Evolutionary conservation across 1,140 invertebrate species (phyloP), one percentile per base, ranked within the genome.

Genomic region (Drosophila bipectinata): DNA sequence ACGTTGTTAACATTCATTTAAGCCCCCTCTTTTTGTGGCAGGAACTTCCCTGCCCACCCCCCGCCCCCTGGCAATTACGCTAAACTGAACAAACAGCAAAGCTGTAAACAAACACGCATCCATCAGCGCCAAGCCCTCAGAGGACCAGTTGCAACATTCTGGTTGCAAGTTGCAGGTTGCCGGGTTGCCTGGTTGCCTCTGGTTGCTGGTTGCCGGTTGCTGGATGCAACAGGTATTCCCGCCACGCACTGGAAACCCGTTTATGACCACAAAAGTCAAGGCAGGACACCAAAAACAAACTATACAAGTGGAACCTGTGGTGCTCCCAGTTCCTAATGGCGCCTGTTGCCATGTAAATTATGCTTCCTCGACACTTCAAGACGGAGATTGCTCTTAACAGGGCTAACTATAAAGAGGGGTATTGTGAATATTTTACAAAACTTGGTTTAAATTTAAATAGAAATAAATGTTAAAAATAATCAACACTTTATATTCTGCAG

Each of bases 291-390:
- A 37, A 37, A 10, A 12, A n/a, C 14, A 10, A 10, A 15, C 5
- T 39, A 8, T 28, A 28, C 63, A 59, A 37, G 64, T 58, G 63
- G 34, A 30, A 52, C 48, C 52, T 28, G 26, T 12, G 32, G 26
- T 9, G 32, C 14, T 32, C 39, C 34, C 54, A 41, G 57, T 53
- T 64, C 69, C 63, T 69, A 69, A 69, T 69, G 87, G 87, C 87
- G 87, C 87, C 83, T 90, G 82, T 90, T 90, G 82, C 82, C 87
- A 90, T 90, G 87, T 90, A 90, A 85, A 90, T 90, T 90, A 89
- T 90, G 82, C 79, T 82, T 90, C 87, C 79, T 79, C 79, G 78
- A 88, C 83, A 89, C 83, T 87, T 87, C 63, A 44, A 48, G 18
- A 18, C 39, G 21, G 1, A 21, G 39, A 10, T 4, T 26, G 24